A percentile compares a stretch with the other conserved stretches of the same genome.
These are phyloP conservation scores for Ooceraea biroi DNA, from an alignment of 1,140 invertebrate species.

Conservation along the genomic window DNA sequence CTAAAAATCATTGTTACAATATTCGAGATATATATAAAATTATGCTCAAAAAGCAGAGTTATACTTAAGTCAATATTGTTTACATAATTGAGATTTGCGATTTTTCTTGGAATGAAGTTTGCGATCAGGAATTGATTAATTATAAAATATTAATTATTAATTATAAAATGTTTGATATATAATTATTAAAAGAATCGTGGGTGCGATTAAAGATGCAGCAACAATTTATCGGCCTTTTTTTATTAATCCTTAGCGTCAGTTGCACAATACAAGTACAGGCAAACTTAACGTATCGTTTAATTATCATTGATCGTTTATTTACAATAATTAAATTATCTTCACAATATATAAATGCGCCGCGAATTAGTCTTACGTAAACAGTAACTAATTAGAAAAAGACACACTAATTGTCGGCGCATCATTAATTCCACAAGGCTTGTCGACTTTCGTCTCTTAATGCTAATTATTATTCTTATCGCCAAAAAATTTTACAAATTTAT, in stretches of 20 bases:
- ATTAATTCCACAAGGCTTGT: conserved; percentile 3
- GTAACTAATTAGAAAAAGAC: conserved; percentile 30
- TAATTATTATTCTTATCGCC: conserved; percentile 13
- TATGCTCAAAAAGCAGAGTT: too few relatives aligned
- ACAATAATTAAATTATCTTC: conserved; percentile 51
- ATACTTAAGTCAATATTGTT: not conserved
- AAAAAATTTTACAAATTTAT: conserved; percentile 9
- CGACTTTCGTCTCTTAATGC: conserved; percentile 19
- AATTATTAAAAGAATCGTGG: not conserved
- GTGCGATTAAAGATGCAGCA: conserved; percentile 33
- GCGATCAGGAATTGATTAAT: conserved; percentile 11
- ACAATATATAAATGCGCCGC: conserved; percentile 33
- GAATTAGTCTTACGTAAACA: conserved; percentile 30
- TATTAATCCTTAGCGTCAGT: conserved; percentile 46
- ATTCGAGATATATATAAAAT: too few relatives aligned
- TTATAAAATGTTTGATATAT: not conserved
- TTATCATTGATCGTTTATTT: conserved; percentile 60
- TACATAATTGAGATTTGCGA: not conserved
- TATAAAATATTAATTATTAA: not conserved
- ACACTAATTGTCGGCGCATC: conserved; percentile 20
- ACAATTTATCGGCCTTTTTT: conserved; percentile 65
- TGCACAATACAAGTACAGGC: conserved; percentile 41
- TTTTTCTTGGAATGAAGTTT: not conserved
- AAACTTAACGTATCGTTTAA: conserved; percentile 47
- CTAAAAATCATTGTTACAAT: too few relatives aligned